Percentiles rank a stretch among this genome's conserved stretches.
Conservation (phyloP, 2,113 vertebrate species). For the Vidua macroura region DNA sequence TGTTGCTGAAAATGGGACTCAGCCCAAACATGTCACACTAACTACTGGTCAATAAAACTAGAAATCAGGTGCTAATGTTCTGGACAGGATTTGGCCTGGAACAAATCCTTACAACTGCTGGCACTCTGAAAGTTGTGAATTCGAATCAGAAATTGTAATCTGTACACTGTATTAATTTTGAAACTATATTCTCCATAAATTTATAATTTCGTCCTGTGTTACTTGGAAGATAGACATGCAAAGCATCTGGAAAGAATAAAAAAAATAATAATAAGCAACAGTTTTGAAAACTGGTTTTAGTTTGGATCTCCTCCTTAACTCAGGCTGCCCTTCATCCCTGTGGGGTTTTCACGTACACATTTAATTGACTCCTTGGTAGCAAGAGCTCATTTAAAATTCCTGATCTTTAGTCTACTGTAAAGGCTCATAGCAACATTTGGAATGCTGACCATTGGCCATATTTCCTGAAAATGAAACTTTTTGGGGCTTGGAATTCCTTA, state of each 20-base stretch:
- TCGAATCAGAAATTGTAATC: not conserved
- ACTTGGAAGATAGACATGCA: not conserved
- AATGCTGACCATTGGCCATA: not conserved
- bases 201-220: not conserved
- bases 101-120: not conserved
- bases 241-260: not conserved
- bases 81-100: not conserved
- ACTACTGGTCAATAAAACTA: not conserved
- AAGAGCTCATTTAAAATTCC: not conserved
- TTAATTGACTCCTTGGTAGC: not conserved
- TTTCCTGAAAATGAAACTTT: not conserved
- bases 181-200: not conserved
- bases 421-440: not conserved
- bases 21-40: not conserved
- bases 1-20: not conserved
- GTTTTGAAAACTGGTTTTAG: not conserved
- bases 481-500: not conserved
- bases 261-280: not conserved
- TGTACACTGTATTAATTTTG: not conserved
- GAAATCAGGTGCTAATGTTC: not conserved
- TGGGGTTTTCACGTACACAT: not conserved
- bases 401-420: not conserved
- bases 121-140: not conserved
- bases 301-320: not conserved
- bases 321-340: not conserved